A percentile compares a stretch with the other conserved stretches of the same genome.
These are phyloP conservation scores for Saxidomus purpurata DNA, from an alignment of 1,140 invertebrate species.

Conservation along the genomic window DNA sequence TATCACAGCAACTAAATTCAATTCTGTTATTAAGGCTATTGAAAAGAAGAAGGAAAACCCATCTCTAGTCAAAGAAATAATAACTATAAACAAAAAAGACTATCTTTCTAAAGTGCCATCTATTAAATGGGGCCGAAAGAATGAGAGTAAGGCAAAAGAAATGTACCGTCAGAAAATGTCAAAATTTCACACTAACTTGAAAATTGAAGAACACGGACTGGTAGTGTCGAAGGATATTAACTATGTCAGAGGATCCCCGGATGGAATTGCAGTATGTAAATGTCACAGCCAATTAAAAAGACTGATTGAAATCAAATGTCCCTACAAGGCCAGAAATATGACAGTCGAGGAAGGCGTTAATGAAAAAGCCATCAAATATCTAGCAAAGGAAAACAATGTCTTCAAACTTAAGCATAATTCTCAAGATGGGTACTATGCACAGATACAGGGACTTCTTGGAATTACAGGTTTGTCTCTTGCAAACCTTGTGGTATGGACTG, in stretches of 20 bases:
- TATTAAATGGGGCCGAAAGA: conserved; percentile 20
- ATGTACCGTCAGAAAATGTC: neutral
- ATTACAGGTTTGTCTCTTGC: neutral
- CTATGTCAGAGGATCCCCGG: conserved; percentile 17
- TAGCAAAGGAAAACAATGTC: neutral
- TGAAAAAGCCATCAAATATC: conserved; percentile 11
- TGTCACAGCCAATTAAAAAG: neutral
- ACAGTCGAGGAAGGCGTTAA: neutral
- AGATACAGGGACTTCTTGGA: conserved; percentile 6
- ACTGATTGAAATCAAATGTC: conserved; percentile 28
- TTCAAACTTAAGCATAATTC: neutral
- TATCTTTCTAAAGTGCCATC: neutral
- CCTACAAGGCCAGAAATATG: neutral
- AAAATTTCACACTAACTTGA: neutral
- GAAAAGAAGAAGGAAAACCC: neutral
- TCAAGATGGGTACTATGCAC: conserved; percentile 13
- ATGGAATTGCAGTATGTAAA: conserved; percentile 4
- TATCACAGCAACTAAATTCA: conserved; percentile 1
- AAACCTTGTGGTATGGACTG: conserved; percentile 26
- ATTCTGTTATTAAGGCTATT: neutral
- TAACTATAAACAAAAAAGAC: neutral
- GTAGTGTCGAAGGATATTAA: conserved; percentile 7
- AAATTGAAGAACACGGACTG: neutral
- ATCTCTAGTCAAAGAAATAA: neutral
- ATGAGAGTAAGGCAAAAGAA: neutral